A percentile compares a stretch with the other conserved stretches of the same genome.
These are phyloP conservation scores for Agriopis leucophaearia DNA, from an alignment of 2,888 invertebrate genomes.

Conservation along the genomic window DNA sequence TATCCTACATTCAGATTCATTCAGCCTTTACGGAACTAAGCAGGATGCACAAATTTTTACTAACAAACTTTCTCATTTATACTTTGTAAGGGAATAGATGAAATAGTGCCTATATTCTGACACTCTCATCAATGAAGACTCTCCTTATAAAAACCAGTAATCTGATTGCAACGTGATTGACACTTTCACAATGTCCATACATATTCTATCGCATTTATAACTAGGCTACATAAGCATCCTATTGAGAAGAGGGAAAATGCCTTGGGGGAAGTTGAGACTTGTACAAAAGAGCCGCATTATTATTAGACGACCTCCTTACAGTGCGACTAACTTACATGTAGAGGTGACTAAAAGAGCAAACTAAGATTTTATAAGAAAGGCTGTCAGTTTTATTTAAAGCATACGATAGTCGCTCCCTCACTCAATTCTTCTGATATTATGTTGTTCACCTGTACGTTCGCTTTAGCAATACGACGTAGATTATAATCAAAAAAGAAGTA, in stretches of 20 bases:
- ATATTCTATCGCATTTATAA: conserved; percentile 25
- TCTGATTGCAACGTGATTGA: conserved; percentile 37
- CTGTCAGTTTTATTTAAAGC: not conserved
- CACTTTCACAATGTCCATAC: conserved; percentile 33
- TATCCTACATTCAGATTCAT: too few species aligned
- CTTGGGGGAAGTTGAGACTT: conserved; percentile 41
- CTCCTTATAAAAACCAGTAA: conserved; percentile 17
- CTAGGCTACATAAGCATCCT: conserved; percentile 26
- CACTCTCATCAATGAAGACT: too few species aligned
- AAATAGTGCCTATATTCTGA: too few species aligned
- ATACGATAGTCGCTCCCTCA: not conserved
- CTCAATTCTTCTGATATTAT: too few species aligned
- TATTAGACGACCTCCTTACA: conserved; percentile 48
- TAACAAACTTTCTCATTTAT: too few species aligned
- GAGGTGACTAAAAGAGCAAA: not conserved
- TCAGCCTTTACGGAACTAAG: too few species aligned
- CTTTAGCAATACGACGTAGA: conserved; percentile 28
- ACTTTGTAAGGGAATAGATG: too few species aligned
- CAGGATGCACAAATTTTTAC: too few species aligned
- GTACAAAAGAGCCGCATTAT: conserved; percentile 45
- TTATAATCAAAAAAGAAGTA: conserved; percentile 49
- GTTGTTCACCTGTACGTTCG: not conserved
- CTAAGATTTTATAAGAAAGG: not conserved
- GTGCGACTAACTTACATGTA: conserved; percentile 25
- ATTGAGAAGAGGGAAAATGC: conserved; percentile 39